These are phyloP conservation scores for Pectinophora gossypiella DNA, from an alignment of 1,140 invertebrate species.

Conservation along the genomic window DNA sequence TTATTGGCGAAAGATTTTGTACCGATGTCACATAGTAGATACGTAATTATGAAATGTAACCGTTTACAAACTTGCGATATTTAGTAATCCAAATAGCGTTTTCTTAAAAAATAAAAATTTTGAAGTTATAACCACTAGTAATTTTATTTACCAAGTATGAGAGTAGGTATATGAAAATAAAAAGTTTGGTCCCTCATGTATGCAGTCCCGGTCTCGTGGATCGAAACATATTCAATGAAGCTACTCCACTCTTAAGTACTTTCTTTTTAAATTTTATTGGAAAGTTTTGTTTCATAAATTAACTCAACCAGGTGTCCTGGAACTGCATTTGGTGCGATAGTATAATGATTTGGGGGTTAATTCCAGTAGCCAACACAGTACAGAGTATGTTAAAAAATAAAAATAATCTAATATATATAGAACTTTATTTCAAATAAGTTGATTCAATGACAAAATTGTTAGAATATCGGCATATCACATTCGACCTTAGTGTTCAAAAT, in stretches of 20 bases:
- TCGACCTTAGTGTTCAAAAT: not conserved
- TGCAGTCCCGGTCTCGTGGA: no score
- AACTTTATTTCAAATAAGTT: slow-evolving; percentile 3
- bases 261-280: no score
- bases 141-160: no score
- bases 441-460: not conserved
- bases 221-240: no score
- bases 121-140: not conserved
- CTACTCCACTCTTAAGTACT: no score
- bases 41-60: slow-evolving; percentile 45
- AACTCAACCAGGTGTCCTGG: no score
- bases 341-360: no score
- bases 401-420: not conserved
- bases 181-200: no score
- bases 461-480: slow-evolving; percentile 1
- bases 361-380: no score
- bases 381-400: not conserved
- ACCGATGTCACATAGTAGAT: slow-evolving; percentile 42
- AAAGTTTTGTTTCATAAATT: no score
- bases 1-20: slow-evolving; percentile 54
- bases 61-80: slow-evolving; percentile 49
- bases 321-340: no score
- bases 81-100: slow-evolving; percentile 42
- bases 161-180: no score
- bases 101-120: slow-evolving; percentile 29